A percentile compares a stretch with the other conserved stretches of the same genome.
Conservation (phyloP, 2,888 invertebrate genomes). For the Thecophora atra region DNA sequence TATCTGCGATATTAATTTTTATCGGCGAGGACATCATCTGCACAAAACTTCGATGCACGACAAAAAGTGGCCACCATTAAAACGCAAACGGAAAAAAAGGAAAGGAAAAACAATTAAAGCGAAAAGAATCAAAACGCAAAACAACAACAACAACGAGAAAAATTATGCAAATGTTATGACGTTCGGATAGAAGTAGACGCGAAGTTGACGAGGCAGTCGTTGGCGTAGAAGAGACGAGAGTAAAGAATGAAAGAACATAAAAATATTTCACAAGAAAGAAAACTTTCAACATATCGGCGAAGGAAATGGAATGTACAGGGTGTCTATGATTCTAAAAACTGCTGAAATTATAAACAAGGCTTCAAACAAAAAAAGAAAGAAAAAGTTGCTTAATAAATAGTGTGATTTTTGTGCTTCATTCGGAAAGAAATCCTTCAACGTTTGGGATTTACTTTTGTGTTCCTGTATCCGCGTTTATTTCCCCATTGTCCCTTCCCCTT, state of each 20-base stretch:
- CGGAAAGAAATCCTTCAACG: no score
- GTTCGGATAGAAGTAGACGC: constrained; percentile 38
- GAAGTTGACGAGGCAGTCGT: not conserved
- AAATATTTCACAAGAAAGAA: constrained; percentile 19
- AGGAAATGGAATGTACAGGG: no score
- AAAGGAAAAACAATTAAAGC: constrained; percentile 32
- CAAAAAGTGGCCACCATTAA: constrained; percentile 29
- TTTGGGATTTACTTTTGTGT: no score
- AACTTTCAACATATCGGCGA: constrained; percentile 25
- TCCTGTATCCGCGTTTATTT: not conserved
- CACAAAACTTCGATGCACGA: constrained; percentile 42
- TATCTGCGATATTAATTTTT: constrained; percentile 63
- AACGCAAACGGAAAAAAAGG: constrained; percentile 39
- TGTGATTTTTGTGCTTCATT: no score
- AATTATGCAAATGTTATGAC: constrained; percentile 57
- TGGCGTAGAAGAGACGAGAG: not conserved
- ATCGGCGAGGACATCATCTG: constrained; percentile 59
- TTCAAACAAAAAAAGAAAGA: no score
- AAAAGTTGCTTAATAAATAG: no score
- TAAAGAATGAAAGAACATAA: no score
- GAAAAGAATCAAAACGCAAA: constrained; percentile 23
- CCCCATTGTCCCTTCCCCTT: not conserved
- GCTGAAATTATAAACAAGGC: no score
- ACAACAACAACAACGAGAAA: constrained; percentile 31
- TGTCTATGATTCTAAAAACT: no score